Base-by-base conservation (phyloP, 1,140 invertebrate genomes). In the Trichonephila clavipes region DNA sequence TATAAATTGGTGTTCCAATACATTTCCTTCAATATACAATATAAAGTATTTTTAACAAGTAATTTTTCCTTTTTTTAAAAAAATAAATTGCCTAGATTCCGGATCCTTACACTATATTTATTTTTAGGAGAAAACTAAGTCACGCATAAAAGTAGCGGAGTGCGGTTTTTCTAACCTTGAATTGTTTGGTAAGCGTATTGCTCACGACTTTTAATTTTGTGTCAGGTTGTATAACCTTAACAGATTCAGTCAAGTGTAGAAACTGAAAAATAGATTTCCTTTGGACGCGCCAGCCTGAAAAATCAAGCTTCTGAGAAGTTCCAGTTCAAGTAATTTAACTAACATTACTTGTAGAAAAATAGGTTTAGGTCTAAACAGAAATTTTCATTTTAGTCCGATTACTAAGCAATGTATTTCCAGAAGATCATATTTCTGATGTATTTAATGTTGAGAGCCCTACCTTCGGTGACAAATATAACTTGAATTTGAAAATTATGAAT, bases 191-290 rank as follows among this genome's bases (percentile, higher is more conserved):
- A n/a, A 24, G 24, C 8, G 82, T 44, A 77, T n/a, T 77, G n/a
- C 24, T 64, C 62, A 64, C 12, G 10, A 83, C 24, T 83, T 83
- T 19, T 58, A 21, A 24, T 59, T 83, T 24, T 83, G n/a, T 83
- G 51, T 24, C 40, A n/a, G 21, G 44, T 19, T 16, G 51, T n/a
- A 12, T 83, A 83, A 83, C 82, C 82, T 83, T 83, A 83, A 83
- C 44, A 83, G 4, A 24, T 83, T 59, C 82, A 83, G 82, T 83
- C 82, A 83, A 83, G 19, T 83, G 82, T 24, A 59, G 51, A 51
- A 51, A 51, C 51, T 3, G 58, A 83, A 83, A 83, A 83, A 28
- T 51, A 83, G n/a, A 83, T 83, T 59, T 83, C 18, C 12, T 83
- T 19, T 77, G 5, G 72, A 77, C 14, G 34, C 72, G 51, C 18